A percentile compares a stretch with the other conserved stretches of the same genome.
Conservation (phyloP, 2,113 vertebrate species). For the Gasterosteus aculeatus region DNA sequence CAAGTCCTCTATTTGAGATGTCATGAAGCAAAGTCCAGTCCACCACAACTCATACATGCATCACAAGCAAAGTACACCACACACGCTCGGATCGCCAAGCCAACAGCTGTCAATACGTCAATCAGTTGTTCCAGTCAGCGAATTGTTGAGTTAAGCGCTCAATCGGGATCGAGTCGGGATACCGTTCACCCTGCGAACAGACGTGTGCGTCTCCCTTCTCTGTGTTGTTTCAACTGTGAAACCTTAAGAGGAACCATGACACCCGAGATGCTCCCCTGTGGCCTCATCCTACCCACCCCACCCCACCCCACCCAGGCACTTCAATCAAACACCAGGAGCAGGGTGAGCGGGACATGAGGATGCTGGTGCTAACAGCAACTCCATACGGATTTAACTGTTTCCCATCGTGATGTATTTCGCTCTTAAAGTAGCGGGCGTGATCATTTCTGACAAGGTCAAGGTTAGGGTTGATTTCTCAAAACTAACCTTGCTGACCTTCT, state of each 20-base stretch:
- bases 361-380: background rate
- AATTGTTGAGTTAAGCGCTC: background rate
- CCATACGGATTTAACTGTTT: slow-evolving; percentile 1
- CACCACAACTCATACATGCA: background rate
- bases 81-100: background rate
- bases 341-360: background rate
- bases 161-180: slow-evolving; percentile 4
- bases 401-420: slow-evolving; percentile 8
- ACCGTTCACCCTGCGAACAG: slow-evolving; percentile 31
- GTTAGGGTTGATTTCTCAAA: slow-evolving; percentile 23
- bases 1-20: background rate
- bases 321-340: background rate
- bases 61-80: background rate
- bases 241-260: slow-evolving; percentile 20
- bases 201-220: slow-evolving; percentile 21
- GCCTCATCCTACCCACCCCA: slow-evolving; percentile 7
- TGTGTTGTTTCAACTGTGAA: slow-evolving; percentile 44
- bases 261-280: slow-evolving; percentile 26
- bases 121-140: slow-evolving; percentile 31
- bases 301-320: background rate
- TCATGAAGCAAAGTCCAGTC: slow-evolving; percentile 39
- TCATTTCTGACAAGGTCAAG: slow-evolving; percentile 27
- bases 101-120: slow-evolving; percentile 26
- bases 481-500: slow-evolving; percentile 4
- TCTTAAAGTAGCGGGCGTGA: slow-evolving; percentile 12